These are phyloP conservation scores for Raphicerus campestris DNA, from an alignment of 2,113 vertebrate species.

Conservation along the genomic window DNA sequence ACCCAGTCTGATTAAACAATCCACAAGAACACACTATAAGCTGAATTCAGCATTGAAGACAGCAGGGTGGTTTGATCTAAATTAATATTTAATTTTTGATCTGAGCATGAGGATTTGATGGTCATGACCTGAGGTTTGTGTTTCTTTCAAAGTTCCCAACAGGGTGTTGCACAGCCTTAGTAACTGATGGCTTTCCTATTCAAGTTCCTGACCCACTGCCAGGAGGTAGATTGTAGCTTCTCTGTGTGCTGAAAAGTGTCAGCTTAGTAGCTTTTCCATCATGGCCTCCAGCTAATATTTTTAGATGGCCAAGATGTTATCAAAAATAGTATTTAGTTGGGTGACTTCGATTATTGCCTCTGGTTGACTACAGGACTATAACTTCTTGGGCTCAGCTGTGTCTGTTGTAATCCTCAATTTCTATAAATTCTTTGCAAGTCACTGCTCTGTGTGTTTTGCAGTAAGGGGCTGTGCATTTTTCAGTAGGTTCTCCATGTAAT, in stretches of 20 bases:
- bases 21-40: neutral
- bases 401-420: neutral
- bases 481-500: constrained; percentile 30
- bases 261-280: neutral
- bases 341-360: neutral
- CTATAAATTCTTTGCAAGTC: neutral
- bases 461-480: constrained; percentile 43
- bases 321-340: constrained; percentile 17
- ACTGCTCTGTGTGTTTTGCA: constrained; percentile 3
- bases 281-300: constrained; percentile 17
- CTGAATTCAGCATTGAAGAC: neutral
- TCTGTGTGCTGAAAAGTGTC: neutral
- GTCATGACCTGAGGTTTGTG: neutral
- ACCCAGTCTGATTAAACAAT: neutral
- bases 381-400: neutral
- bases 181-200: neutral
- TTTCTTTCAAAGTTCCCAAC: neutral
- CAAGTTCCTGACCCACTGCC: neutral
- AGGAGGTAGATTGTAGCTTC: neutral
- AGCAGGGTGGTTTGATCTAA: neutral
- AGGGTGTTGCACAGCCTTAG: neutral
- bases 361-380: neutral
- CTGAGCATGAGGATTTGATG: neutral
- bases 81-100: constrained; percentile 15
- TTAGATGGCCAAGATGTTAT: constrained; percentile 45